A percentile compares a stretch with the other conserved stretches of the same genome.
Conservation (phyloP, 2,797 vertebrate species). For the Malacoraja senta region DNA sequence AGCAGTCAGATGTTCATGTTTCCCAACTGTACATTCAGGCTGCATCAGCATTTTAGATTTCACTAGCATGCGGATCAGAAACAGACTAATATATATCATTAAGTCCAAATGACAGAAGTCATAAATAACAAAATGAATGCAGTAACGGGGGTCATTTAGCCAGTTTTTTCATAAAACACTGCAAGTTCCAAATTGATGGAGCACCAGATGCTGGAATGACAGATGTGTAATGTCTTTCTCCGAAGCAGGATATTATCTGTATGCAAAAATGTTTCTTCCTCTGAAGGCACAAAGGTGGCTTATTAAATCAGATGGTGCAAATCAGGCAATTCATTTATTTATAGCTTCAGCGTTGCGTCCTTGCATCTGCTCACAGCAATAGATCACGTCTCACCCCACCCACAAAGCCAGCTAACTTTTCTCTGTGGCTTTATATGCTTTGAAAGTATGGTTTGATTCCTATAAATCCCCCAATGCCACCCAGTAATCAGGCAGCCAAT, state of each 20-base stretch:
- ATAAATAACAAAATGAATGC: not conserved
- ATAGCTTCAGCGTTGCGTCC: slow-evolving; percentile 3
- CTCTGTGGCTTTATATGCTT: not conserved
- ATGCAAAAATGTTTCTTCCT: slow-evolving; percentile 10
- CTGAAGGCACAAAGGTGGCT: slow-evolving; percentile 7
- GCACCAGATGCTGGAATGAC: not conserved
- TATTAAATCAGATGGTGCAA: slow-evolving; percentile 32
- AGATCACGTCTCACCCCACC: not conserved
- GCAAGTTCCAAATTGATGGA: not conserved
- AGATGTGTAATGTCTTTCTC: not conserved
- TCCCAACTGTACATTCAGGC: slow-evolving; percentile 40
- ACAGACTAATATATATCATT: not conserved
- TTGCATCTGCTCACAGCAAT: slow-evolving; percentile 13
- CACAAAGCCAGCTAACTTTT: not conserved
- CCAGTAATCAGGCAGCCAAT: not conserved
- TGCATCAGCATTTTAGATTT: slow-evolving; percentile 24
- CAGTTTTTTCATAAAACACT: not conserved
- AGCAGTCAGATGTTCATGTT: slow-evolving; percentile 44
- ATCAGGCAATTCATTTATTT: slow-evolving; percentile 32
- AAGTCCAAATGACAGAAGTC: not conserved
- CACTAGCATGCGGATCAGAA: not conserved
- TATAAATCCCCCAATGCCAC: not conserved
- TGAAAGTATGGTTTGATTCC: slow-evolving; percentile 1
- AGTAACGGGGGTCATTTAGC: not conserved
- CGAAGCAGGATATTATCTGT: not conserved